Evolutionary conservation across 37 sponge, comb jelly and placozoan genomes (phyloP).

Genomic region (Axinella damicornis): DNA sequence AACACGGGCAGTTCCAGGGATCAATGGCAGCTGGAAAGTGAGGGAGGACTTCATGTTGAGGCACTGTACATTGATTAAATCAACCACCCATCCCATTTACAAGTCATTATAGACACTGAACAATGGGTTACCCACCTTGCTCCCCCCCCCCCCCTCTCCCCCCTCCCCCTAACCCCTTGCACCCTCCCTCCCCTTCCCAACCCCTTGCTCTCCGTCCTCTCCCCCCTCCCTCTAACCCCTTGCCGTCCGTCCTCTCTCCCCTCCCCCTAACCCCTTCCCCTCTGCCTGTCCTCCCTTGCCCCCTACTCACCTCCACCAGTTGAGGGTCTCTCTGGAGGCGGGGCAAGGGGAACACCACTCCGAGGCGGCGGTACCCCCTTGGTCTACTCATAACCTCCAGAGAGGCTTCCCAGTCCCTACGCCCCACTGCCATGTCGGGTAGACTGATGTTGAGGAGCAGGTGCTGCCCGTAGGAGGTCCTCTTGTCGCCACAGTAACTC

Average conservation of each 20-base stretch:
- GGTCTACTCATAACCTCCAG: slow-evolving; percentile 14
- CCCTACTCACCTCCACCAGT: slow-evolving; percentile 2
- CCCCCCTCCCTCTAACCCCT: too few relatives aligned
- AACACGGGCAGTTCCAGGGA: not conserved
- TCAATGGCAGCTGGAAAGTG: not conserved
- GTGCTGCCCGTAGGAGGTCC: slow-evolving; percentile 61
- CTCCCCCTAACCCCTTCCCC: too few relatives aligned
- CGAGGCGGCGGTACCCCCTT: not conserved
- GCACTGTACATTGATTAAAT: too few relatives aligned
- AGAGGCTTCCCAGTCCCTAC: not conserved
- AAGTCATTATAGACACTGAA: too few relatives aligned
- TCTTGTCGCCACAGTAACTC: slow-evolving; percentile 67
- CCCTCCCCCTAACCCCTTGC: too few relatives aligned
- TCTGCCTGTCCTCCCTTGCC: too few relatives aligned
- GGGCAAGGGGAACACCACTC: not conserved
- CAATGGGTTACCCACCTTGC: too few relatives aligned
- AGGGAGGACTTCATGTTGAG: not conserved
- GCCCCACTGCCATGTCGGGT: not conserved
- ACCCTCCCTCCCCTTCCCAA: too few relatives aligned
- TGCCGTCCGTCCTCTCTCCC: too few relatives aligned
- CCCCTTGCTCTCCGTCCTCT: too few relatives aligned
- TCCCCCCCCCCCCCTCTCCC: too few relatives aligned
- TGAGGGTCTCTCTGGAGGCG: not conserved
- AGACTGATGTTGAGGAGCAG: slow-evolving; percentile 40
- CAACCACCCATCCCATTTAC: too few relatives aligned